These are phyloP conservation scores for Condylura cristata DNA, from an alignment of 2,113 vertebrate genomes.

Conservation along the genomic window DNA sequence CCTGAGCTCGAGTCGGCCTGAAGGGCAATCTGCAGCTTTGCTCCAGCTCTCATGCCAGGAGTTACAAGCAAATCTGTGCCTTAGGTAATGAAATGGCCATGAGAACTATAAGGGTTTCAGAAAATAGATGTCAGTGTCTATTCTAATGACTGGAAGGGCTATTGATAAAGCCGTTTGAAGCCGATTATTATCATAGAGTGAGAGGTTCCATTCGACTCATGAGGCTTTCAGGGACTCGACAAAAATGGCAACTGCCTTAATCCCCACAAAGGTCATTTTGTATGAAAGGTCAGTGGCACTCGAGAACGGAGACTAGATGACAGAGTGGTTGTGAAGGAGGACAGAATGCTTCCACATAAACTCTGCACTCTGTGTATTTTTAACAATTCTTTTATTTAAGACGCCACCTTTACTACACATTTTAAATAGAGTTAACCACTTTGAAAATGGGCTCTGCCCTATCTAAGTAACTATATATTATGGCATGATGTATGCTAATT, in stretches of 20 bases:
- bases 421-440: neutral
- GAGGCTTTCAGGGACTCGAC: neutral
- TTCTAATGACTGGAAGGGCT: constrained; percentile 57
- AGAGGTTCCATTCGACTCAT: neutral
- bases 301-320: neutral
- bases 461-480: neutral
- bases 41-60: constrained; percentile 47
- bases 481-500: too few relatives aligned
- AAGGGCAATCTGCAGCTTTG: neutral
- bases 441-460: neutral
- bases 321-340: neutral
- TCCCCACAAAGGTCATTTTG: constrained; percentile 45
- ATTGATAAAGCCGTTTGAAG: constrained; percentile 64
- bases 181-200: constrained; percentile 9
- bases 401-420: neutral
- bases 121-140: constrained; percentile 61
- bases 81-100: constrained; percentile 60
- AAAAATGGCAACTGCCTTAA: neutral
- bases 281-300: constrained; percentile 47
- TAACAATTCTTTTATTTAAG: constrained; percentile 20
- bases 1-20: neutral
- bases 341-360: neutral
- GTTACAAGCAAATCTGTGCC: constrained; percentile 51
- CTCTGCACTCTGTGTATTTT: neutral
- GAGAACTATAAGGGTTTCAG: constrained; percentile 41